A percentile compares a stretch with the other conserved stretches of the same genome.
These are phyloP conservation scores for Sebastes miniatus DNA, from an alignment of 2,797 vertebrate species.

Conservation along the genomic window DNA sequence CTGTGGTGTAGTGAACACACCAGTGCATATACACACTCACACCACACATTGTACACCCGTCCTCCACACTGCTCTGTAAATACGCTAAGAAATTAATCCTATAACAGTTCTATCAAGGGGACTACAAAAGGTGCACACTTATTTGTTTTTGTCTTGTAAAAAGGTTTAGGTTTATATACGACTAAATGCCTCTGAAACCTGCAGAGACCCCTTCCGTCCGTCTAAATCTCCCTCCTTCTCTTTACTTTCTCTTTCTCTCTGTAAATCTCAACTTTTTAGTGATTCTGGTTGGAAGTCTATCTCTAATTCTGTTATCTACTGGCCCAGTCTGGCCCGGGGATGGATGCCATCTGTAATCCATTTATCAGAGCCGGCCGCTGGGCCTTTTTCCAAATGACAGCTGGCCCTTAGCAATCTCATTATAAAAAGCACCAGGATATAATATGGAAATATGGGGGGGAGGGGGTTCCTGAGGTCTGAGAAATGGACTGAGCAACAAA, in stretches of 20 bases:
- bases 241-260: conserved; percentile 27
- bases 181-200: background rate
- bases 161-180: background rate
- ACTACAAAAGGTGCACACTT: background rate
- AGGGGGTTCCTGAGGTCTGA: conserved; percentile 6
- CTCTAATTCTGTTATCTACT: conserved; percentile 79
- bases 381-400: conserved; percentile 76
- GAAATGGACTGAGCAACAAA: conserved; percentile 10
- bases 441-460: conserved; percentile 67
- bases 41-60: background rate
- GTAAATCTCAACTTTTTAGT: conserved; percentile 70
- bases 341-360: conserved; percentile 76
- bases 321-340: conserved; percentile 71
- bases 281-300: conserved; percentile 68
- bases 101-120: background rate
- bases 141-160: background rate
- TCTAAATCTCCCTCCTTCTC: background rate
- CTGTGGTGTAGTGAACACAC: background rate
- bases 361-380: conserved; percentile 70
- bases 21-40: background rate
- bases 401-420: conserved; percentile 75
- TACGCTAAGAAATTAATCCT: background rate
- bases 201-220: background rate
- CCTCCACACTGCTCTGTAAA: background rate
- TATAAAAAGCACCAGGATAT: conserved; percentile 69